These are phyloP conservation scores for Patiria pectinifera DNA, from an alignment of 53 echinoderm and acorn worm genomes.

Conservation along the genomic window DNA sequence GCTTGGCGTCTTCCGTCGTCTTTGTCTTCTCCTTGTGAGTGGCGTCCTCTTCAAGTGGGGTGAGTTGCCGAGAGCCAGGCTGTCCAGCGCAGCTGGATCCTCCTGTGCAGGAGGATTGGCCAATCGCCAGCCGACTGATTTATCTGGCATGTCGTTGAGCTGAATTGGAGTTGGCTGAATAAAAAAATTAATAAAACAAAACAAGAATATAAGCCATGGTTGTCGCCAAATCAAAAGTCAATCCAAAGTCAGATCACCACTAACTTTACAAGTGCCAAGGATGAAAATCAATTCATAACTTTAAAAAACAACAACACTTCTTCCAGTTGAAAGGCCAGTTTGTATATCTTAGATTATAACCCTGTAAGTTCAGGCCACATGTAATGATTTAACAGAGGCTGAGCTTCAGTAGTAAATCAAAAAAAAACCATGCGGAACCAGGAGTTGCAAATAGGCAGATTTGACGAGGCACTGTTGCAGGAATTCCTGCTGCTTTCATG, in stretches of 20 bases:
- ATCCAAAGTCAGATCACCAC: neutral
- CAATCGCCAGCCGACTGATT: conserved; percentile 88
- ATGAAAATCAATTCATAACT: neutral
- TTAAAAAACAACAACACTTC: too few species aligned
- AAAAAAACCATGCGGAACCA: too few species aligned
- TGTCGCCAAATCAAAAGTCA: neutral
- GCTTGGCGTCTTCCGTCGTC: conserved; percentile 75
- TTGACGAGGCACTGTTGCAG: neutral
- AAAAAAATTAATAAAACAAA: neutral
- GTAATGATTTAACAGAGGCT: too few species aligned
- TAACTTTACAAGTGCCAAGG: neutral
- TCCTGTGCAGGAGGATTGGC: conserved; percentile 77
- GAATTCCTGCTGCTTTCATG: neutral
- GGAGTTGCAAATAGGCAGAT: too few species aligned
- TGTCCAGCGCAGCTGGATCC: conserved; percentile 40
- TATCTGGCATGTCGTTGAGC: conserved; percentile 54
- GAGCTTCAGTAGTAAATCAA: too few species aligned
- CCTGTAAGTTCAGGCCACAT: too few species aligned
- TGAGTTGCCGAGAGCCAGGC: conserved; percentile 39
- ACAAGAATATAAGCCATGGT: neutral
- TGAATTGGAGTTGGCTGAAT: conserved; percentile 62
- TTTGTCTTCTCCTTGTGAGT: conserved; percentile 24
- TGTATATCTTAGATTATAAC: too few species aligned
- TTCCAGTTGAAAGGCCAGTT: too few species aligned
- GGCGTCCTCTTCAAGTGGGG: conserved; percentile 54